Conservation (phyloP, 2,888 invertebrate genomes). For the Conchocele bisecta region DNA sequence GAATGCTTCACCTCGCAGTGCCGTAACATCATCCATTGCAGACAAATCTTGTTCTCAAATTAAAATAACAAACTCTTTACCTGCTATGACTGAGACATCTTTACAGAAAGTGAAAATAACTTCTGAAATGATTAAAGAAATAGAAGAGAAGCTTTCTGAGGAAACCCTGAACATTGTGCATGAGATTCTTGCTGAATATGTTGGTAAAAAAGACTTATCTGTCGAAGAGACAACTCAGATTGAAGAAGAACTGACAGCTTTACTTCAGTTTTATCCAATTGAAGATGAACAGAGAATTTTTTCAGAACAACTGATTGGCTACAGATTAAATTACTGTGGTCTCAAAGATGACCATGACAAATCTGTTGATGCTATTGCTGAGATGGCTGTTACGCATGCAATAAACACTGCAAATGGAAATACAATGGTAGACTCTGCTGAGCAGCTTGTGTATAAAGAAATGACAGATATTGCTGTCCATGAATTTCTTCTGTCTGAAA, state of each 20-base stretch:
- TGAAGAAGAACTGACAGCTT: constrained; percentile 65
- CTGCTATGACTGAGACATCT: not conserved
- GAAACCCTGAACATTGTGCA: constrained; percentile 47
- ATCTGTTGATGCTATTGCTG: not conserved
- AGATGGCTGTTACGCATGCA: not conserved
- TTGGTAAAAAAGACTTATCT: constrained; percentile 37
- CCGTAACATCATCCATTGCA: too few relatives aligned
- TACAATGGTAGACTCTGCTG: not conserved
- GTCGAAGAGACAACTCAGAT: constrained; percentile 37
- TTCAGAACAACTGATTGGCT: constrained; percentile 45
- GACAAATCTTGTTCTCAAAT: too few relatives aligned
- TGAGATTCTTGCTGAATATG: constrained; percentile 57
- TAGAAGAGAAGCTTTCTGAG: constrained; percentile 21
- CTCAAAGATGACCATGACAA: not conserved
- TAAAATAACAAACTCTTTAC: too few relatives aligned
- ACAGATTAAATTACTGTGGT: not conserved
- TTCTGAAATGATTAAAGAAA: constrained; percentile 19
- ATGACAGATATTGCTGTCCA: not conserved
- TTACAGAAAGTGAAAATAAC: constrained; percentile 6
- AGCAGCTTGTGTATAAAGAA: not conserved
- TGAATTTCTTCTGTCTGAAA: not conserved
- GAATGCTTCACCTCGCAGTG: too few relatives aligned
- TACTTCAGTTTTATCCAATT: constrained; percentile 60
- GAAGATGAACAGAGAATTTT: constrained; percentile 35
- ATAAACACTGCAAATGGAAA: not conserved